phyloP scores from a whole-genome alignment of 2,797 vertebrate genomes.

The Pangasius krempfi region DNA sequence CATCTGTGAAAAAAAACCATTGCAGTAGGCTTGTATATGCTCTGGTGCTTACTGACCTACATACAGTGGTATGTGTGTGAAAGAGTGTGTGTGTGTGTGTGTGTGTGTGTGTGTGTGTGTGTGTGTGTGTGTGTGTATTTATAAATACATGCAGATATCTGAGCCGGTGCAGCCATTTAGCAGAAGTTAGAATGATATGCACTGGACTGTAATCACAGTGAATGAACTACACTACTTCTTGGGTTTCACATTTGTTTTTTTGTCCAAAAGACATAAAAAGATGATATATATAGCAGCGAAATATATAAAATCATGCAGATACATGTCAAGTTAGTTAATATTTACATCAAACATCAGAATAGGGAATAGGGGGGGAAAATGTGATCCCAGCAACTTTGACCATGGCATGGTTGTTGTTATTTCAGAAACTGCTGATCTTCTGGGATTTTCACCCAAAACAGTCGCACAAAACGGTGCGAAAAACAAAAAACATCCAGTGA shows the following conservation, averaged over 20 bases:
- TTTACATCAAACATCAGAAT: not conserved
- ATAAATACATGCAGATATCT: conserved; percentile 62
- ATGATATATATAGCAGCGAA: not conserved
- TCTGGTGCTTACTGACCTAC: conserved; percentile 56
- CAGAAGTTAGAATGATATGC: conserved; percentile 12
- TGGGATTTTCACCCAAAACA: too few relatives aligned
- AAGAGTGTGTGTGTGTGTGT: conserved; percentile 8
- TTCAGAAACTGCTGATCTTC: not conserved
- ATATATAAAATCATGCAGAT: not conserved
- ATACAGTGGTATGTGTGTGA: conserved; percentile 38
- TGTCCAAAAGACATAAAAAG: not conserved
- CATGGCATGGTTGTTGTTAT: not conserved
- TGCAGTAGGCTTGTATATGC: conserved; percentile 24
- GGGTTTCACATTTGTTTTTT: not conserved
- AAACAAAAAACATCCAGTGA: not conserved
- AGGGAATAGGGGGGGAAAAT: not conserved
- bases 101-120: conserved; percentile 35
- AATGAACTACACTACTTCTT: conserved; percentile 11
- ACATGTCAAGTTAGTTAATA: not conserved
- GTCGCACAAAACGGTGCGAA: not conserved
- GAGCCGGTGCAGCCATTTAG: conserved; percentile 47
- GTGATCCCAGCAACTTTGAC: not conserved
- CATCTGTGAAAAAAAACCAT: not conserved
- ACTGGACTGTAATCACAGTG: conserved; percentile 5
- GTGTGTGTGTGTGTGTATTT: conserved; percentile 36